phyloP scores from a whole-genome alignment of 2,888 invertebrate genomes.

The Plemyria rubiginata region DNA sequence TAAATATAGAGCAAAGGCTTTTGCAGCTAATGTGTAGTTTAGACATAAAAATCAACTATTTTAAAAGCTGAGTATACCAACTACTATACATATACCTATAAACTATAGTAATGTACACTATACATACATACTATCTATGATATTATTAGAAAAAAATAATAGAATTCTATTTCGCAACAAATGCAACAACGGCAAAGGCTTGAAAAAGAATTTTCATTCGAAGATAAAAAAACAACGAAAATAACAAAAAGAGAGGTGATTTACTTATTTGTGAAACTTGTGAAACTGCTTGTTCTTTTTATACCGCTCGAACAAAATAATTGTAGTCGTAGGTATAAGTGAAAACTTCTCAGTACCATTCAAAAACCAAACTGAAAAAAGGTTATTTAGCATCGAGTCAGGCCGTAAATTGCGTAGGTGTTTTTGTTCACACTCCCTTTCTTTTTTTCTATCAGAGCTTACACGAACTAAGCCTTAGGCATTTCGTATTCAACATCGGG shows the following conservation, averaged over 20 bases:
- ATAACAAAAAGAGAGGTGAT: too few relatives aligned
- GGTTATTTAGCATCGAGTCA: slow-evolving; percentile 22
- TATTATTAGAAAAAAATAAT: too few relatives aligned
- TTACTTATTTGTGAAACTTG: too few relatives aligned
- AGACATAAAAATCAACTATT: slow-evolving; percentile 7
- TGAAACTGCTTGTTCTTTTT: too few relatives aligned
- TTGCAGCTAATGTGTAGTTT: slow-evolving; percentile 3
- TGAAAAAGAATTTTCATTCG: too few relatives aligned
- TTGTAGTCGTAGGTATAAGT: neutral
- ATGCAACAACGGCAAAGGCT: too few relatives aligned
- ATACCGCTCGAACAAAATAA: neutral
- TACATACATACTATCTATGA: too few relatives aligned
- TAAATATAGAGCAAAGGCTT: slow-evolving; percentile 29
- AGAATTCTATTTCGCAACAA: too few relatives aligned
- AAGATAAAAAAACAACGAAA: neutral
- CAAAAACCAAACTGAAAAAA: slow-evolving; percentile 24
- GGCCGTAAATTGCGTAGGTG: slow-evolving; percentile 24
- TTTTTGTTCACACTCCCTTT: slow-evolving; percentile 27
- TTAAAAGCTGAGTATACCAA: neutral
- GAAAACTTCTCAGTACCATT: slow-evolving; percentile 21
- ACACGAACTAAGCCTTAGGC: slow-evolving; percentile 18
- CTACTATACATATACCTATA: neutral
- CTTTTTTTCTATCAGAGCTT: slow-evolving; percentile 23
- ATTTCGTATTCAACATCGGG: slow-evolving; percentile 17
- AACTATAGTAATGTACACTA: too few relatives aligned